phyloP scores from a whole-genome alignment of 1,140 invertebrate genomes.

The Hyles euphorbiae region DNA sequence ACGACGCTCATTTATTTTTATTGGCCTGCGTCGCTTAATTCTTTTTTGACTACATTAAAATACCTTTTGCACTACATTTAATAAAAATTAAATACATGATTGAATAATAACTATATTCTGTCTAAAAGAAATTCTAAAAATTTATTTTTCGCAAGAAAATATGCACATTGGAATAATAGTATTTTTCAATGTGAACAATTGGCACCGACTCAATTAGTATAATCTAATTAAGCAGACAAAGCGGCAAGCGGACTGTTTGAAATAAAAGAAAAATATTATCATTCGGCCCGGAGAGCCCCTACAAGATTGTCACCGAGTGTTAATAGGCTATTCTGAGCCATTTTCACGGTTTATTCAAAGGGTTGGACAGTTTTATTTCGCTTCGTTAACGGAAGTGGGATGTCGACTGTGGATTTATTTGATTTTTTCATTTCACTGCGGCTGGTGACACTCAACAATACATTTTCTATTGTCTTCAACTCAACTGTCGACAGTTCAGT shows the following conservation, averaged over 20 bases:
- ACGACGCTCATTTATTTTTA: too few species aligned
- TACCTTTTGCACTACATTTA: too few species aligned
- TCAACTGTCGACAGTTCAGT: neutral
- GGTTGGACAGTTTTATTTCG: constrained; percentile 52
- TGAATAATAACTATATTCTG: too few species aligned
- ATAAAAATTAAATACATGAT: too few species aligned
- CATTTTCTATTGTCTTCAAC: neutral
- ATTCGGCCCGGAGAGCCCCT: constrained; percentile 34
- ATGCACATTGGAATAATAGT: constrained; percentile 9
- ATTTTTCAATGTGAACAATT: constrained; percentile 30
- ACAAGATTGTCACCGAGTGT: constrained; percentile 52
- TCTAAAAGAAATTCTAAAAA: neutral
- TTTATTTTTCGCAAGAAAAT: neutral
- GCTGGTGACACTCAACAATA: constrained; percentile 4
- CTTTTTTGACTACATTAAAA: too few species aligned
- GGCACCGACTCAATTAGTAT: constrained; percentile 36
- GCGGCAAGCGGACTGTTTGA: constrained; percentile 33
- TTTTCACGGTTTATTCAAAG: constrained; percentile 51
- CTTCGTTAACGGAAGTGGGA: constrained; percentile 47
- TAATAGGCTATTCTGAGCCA: constrained; percentile 58
- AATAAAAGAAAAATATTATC: constrained; percentile 61
- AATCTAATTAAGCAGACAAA: constrained; percentile 45
- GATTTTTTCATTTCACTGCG: constrained; percentile 42
- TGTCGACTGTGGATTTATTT: constrained; percentile 38
- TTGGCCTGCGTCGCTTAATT: too few species aligned